Base-by-base conservation (phyloP, 2,797 vertebrate species). In the Xiphorhynchus erythropygius region DNA sequence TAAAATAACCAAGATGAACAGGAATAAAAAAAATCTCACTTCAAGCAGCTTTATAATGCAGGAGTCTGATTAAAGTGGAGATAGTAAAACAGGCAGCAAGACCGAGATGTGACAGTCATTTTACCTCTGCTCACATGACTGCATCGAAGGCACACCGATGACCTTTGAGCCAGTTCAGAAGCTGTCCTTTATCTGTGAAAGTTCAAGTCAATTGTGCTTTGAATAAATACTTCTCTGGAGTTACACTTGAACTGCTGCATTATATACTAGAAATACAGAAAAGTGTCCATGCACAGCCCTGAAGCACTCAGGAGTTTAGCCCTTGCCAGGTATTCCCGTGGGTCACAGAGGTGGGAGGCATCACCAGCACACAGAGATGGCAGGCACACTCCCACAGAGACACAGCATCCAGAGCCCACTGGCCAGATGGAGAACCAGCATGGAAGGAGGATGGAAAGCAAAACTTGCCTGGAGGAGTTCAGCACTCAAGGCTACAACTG, bases 191-290 rank as follows among this genome's bases (percentile, higher is more conserved):
- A 94, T 93, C 94, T 91, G 84, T 95, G 92, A 75, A 87, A 95
- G 93, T 91, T 97, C 94, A 96, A 92, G 93, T 92, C 95, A 92
- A 33, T 93, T 94, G 93, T 96, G 94, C 95, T 92, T 95, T 95
- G 94, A 96, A 95, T 96, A 91, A 96, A 89, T 92, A 92, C 50
- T 94, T 79, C 93, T 80, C 76, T 67, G 79, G 25, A 92, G 82
- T 74, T 75, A 93, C 79, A 79, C 84, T 49, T 75, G 79, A 96
- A 86, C 91, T 83, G 89, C 94, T 94, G 91, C 90, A 73, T 91
- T 87, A 87, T 47, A 69, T 25, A 65, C 50, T 4, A 95, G 69
- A 92, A 82, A 85, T 89, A 92, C 82, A 92, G 69, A 52, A 50
- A 91, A 81, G 82, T 91, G 91, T 94, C 94, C 92, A 94, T 94